Evolutionary conservation across 2,888 invertebrate genomes (phyloP).

Genomic region (Cryptus viduatorius): DNA sequence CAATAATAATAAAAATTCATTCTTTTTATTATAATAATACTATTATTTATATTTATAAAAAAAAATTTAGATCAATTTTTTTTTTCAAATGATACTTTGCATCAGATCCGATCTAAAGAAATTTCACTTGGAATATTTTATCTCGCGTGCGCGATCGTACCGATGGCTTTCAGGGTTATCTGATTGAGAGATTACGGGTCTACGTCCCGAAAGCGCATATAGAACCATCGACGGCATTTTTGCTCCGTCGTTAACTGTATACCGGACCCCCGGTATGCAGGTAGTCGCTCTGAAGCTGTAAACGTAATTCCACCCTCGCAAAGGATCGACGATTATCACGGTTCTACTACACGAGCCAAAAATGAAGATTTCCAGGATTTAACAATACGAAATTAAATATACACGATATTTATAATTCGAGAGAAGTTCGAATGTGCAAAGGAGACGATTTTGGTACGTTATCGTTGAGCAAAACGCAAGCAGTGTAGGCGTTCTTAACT

Average conservation of each 20-base stretch:
- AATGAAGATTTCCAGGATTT: background rate
- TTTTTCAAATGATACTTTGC: background rate
- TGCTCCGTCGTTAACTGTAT: background rate
- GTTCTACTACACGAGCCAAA: constrained; percentile 20
- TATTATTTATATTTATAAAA: background rate
- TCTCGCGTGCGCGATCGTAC: constrained; percentile 25
- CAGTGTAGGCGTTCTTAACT: background rate
- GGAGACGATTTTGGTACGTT: background rate
- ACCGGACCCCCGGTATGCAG: constrained; percentile 38
- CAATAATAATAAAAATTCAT: too few species aligned
- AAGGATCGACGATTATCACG: background rate
- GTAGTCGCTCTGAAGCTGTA: constrained; percentile 25
- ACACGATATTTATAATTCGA: background rate
- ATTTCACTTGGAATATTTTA: constrained; percentile 48
- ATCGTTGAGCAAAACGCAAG: background rate
- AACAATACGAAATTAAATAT: background rate
- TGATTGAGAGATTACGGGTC: constrained; percentile 48
- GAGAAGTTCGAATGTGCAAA: background rate
- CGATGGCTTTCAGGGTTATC: constrained; percentile 37
- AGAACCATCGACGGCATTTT: constrained; percentile 32
- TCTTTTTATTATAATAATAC: too few species aligned
- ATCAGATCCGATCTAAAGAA: constrained; percentile 27
- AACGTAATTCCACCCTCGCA: constrained; percentile 26
- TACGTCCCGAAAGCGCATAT: constrained; percentile 25
- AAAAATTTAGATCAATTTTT: background rate